Evolutionary conservation across 2,888 invertebrate species (phyloP).

Genomic region (Meandrusa payeni): DNA sequence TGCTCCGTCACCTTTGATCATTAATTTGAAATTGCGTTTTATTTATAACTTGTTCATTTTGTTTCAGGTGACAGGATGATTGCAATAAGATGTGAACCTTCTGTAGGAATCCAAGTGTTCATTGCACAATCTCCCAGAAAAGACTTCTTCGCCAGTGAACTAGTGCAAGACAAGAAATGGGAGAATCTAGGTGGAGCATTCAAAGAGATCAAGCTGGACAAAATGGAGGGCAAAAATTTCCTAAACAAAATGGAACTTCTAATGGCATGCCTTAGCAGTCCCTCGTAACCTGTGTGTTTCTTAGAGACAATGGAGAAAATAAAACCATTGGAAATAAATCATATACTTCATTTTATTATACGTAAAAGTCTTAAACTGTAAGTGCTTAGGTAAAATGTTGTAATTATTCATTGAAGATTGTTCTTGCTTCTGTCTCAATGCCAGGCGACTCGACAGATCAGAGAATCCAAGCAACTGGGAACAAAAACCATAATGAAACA

Average conservation of each 20-base stretch:
- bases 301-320: slow-evolving; percentile 35
- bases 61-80: slow-evolving; percentile 87
- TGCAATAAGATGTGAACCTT: slow-evolving; percentile 94
- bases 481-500: slow-evolving; percentile 1
- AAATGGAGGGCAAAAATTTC: slow-evolving; percentile 98
- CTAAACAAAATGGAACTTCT: slow-evolving; percentile 97
- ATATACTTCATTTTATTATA: slow-evolving; percentile 57
- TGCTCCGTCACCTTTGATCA: too few relatives aligned
- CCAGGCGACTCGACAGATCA: slow-evolving; percentile 54
- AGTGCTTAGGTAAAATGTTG: slow-evolving; percentile 77
- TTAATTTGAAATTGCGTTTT: too few relatives aligned
- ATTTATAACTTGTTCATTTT: too few relatives aligned
- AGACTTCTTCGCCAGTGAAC: slow-evolving; percentile 92
- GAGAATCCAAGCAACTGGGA: slow-evolving; percentile 67
- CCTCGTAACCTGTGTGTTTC: slow-evolving; percentile 66
- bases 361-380: slow-evolving; percentile 63
- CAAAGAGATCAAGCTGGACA: slow-evolving; percentile 93
- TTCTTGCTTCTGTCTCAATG: slow-evolving; percentile 63
- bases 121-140: slow-evolving; percentile 94
- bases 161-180: slow-evolving; percentile 96
- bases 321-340: slow-evolving; percentile 31
- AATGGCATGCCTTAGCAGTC: slow-evolving; percentile 93
- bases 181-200: slow-evolving; percentile 96
- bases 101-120: slow-evolving; percentile 93
- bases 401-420: slow-evolving; percentile 76